Base-by-base conservation (phyloP, 1,140 invertebrate species). In the Ephestia elutella region DNA sequence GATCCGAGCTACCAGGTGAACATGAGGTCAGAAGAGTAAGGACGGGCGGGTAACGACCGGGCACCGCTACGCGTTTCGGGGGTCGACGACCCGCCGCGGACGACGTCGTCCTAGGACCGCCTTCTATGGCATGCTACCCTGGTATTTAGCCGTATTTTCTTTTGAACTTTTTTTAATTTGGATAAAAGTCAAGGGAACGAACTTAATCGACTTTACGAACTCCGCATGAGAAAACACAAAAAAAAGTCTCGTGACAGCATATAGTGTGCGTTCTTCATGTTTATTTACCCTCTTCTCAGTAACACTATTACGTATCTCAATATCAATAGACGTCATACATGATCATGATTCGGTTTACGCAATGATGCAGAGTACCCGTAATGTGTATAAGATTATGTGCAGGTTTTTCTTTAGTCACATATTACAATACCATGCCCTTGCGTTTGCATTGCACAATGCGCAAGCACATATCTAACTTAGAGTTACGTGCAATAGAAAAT, bases 21-120 rank as follows among this genome's bases (percentile, higher is more conserved):
- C 77, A 83, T 83, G 82, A 86, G 82, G 80, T 83, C 83, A 71
- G 57, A 60, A 74, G 76, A 66, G 54, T 78, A 83, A 86, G 81
- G 83, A 86, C 81, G 81, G 82, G 56, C 78, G 83, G 82, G 80
- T 87, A 87, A 87, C 78, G 82, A 86, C 83, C 83, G 83, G 82
- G 79, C 81, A 86, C 79, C 82, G 83, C 83, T 85, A 82, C 82
- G 80, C 80, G 79, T 80, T 53, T 85, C 74, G 83, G 80, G 80
- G 83, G 77, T 86, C 80, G 75, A 65, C 78, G 83, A 86, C 75
- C 81, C 66, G 71, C 35, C 75, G 72, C 71, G 75, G 70, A 71
- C 62, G 68, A 74, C 76, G 71, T 69, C 79, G 80, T 81, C 79
- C 81, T 79, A 71, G 73, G 69, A 72, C 70, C 57, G 65, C 72